Percentiles rank a stretch among this genome's conserved stretches.
phyloP scores from a whole-genome alignment of 30 jellyfish, hydroid and myxozoan species.

The Hydractinia echinata region DNA sequence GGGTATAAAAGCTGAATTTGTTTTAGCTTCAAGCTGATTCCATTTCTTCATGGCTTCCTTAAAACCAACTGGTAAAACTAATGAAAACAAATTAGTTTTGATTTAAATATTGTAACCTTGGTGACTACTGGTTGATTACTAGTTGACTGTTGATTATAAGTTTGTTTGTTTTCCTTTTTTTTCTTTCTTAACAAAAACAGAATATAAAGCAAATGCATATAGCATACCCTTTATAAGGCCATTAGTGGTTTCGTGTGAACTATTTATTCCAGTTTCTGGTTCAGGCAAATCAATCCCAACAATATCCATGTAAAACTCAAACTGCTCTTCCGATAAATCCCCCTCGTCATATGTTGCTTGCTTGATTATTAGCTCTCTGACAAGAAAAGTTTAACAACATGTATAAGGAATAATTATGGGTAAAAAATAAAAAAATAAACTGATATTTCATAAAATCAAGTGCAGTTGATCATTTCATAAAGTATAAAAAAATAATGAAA shows the following conservation, averaged over 20 bases:
- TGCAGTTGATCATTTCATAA: no score
- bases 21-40: not conserved
- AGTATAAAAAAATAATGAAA: no score
- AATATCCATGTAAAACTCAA: slow-evolving; percentile 30
- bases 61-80: slow-evolving; percentile 25
- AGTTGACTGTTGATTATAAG: no score
- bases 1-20: not conserved
- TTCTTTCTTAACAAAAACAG: no score
- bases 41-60: slow-evolving; percentile 14
- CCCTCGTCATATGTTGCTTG: slow-evolving; percentile 18
- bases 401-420: not conserved
- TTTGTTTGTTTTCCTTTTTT: no score
- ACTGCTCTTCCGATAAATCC: not conserved
- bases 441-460: no score
- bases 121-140: no score
- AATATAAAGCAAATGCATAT: no score
- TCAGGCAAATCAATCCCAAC: slow-evolving; percentile 35
- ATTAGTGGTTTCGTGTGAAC: no score
- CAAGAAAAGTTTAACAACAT: not conserved
- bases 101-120: no score
- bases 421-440: not conserved
- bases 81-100: not conserved
- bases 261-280: not conserved
- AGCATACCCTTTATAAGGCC: no score
- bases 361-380: slow-evolving; percentile 15